These are phyloP conservation scores for Acestrorhynchus altus DNA, from an alignment of 2,797 vertebrate genomes.

Conservation along the genomic window DNA sequence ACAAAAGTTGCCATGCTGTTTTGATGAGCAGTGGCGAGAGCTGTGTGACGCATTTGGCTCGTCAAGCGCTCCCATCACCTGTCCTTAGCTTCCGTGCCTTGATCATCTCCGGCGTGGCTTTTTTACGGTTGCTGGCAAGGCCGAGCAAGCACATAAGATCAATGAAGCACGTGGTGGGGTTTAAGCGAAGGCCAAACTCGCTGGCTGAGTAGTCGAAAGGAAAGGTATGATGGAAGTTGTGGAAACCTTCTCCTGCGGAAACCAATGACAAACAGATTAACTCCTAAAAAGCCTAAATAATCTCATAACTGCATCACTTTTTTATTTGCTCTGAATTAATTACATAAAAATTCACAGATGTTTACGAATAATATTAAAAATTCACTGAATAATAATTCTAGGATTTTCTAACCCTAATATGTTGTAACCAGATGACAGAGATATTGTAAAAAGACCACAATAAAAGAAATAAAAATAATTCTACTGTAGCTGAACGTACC, in stretches of 20 bases:
- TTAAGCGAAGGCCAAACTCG: slow-evolving; percentile 82
- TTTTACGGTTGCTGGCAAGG: slow-evolving; percentile 78
- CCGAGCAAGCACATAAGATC: slow-evolving; percentile 85
- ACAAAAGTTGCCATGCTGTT: neutral
- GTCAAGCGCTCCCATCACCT: slow-evolving; percentile 79
- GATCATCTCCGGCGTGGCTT: slow-evolving; percentile 75
- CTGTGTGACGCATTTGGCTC: neutral
- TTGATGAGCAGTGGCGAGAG: neutral
- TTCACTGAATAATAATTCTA: no score
- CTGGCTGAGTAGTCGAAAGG: slow-evolving; percentile 84
- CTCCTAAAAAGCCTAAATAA: neutral
- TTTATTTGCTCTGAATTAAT: no score
- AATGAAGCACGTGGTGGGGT: slow-evolving; percentile 87
- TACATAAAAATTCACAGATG: no score
- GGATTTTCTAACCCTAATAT: no score
- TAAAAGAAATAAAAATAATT: no score
- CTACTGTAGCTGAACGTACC: slow-evolving; percentile 61
- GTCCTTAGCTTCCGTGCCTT: slow-evolving; percentile 78
- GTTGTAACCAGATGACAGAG: no score
- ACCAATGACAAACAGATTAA: neutral
- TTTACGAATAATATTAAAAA: no score
- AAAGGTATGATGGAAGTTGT: slow-evolving; percentile 84
- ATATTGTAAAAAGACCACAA: no score
- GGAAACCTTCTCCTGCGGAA: slow-evolving; percentile 82
- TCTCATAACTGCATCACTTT: neutral